These are phyloP conservation scores for Globodera ellingtonae DNA, from an alignment of 1,140 invertebrate species.

Conservation along the genomic window DNA sequence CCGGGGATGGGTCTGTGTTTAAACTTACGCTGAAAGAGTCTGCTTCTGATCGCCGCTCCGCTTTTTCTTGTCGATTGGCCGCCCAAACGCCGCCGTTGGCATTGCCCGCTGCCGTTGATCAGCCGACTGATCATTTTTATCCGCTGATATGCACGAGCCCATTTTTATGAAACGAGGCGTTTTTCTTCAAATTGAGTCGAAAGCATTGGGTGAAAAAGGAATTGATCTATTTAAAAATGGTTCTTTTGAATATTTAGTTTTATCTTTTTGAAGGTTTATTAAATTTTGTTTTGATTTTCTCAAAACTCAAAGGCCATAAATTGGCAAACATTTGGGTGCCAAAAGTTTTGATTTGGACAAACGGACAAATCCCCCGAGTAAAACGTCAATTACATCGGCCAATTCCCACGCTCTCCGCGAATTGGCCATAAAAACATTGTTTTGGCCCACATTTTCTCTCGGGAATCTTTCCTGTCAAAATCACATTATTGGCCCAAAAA, in stretches of 20 bases:
- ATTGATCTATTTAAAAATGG: background rate
- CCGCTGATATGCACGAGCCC: background rate
- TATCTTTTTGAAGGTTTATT: no score
- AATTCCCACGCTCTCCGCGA: background rate
- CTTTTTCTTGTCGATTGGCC: background rate
- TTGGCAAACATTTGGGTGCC: no score
- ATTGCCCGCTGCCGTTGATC: background rate
- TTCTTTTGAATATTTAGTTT: no score
- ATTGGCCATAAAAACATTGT: no score
- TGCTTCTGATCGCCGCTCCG: background rate
- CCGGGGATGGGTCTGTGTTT: no score
- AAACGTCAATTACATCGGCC: background rate
- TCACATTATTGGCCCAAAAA: background rate
- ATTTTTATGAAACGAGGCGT: background rate
- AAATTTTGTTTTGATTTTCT: no score
- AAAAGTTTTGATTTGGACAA: background rate
- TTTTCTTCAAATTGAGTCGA: background rate
- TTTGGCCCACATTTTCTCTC: background rate
- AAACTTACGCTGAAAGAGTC: background rate
- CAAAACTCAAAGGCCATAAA: no score
- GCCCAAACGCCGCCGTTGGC: no score
- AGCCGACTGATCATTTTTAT: background rate
- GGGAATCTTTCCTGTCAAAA: background rate
- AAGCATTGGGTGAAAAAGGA: background rate
- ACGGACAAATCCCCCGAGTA: background rate